Evolutionary conservation across 2,797 vertebrate species (phyloP).

Genomic region (Myoxocephalus aenaeus): DNA sequence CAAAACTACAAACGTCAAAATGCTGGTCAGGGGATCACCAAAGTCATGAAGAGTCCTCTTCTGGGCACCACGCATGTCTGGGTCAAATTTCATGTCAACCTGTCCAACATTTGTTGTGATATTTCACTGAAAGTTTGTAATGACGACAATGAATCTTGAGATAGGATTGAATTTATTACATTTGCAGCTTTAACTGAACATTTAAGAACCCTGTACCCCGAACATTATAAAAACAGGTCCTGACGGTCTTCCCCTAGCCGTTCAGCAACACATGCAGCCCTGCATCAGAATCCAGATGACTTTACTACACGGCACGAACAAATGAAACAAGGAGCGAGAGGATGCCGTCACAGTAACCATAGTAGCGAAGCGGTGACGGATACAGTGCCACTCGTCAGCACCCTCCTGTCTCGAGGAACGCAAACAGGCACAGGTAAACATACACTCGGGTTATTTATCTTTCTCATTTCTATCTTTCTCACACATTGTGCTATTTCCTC

Average conservation of each 20-base stretch:
- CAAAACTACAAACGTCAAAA: neutral
- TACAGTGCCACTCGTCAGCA: conserved; percentile 27
- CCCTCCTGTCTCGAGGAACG: neutral
- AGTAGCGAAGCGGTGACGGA: conserved; percentile 56
- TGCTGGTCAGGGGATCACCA: neutral
- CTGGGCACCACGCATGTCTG: neutral
- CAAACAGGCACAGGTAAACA: conserved; percentile 26
- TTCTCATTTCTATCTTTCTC: conserved; percentile 4
- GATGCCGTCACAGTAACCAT: conserved; percentile 54
- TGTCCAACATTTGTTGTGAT: neutral
- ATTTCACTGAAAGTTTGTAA: neutral
- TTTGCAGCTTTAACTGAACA: conserved; percentile 25
- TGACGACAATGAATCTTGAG: conserved; percentile 11
- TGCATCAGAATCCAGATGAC: neutral
- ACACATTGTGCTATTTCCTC: neutral
- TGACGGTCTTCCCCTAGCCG: neutral
- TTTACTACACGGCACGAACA: conserved; percentile 4
- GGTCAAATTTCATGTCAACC: neutral
- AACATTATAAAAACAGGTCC: conserved; percentile 25
- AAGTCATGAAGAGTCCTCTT: neutral
- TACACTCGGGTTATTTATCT: neutral
- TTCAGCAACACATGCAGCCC: conserved; percentile 33
- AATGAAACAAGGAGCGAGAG: conserved; percentile 31
- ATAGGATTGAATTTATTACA: conserved; percentile 21
- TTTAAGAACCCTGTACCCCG: conserved; percentile 9